phyloP scores from a whole-genome alignment of 2,113 vertebrate species.

The Salvelinus fontinalis region DNA sequence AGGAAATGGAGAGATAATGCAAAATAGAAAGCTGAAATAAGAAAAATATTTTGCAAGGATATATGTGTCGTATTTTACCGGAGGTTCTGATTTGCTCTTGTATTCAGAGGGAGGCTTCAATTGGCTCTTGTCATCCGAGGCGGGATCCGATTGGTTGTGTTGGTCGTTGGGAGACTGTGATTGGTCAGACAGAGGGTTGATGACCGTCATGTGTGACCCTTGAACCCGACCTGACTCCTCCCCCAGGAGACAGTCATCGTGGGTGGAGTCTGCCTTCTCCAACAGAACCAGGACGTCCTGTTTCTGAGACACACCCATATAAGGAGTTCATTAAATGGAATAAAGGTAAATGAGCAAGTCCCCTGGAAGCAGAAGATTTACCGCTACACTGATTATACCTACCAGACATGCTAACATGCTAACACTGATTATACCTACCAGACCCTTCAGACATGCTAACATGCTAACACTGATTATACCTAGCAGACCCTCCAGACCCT shows the following conservation, averaged over 20 bases:
- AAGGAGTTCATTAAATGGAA: neutral
- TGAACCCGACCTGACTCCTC: neutral
- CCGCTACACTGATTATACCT: too few relatives aligned
- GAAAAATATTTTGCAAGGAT: neutral
- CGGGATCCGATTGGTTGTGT: slow-evolving; percentile 15
- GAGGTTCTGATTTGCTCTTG: slow-evolving; percentile 43
- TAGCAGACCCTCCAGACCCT: too few relatives aligned
- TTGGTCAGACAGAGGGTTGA: slow-evolving; percentile 4
- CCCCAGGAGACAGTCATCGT: neutral
- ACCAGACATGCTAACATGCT: too few relatives aligned
- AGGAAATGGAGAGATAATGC: neutral
- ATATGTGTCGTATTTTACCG: slow-evolving; percentile 30
- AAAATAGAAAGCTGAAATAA: neutral
- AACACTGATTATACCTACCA: too few relatives aligned
- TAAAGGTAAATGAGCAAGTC: too few relatives aligned
- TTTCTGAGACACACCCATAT: neutral
- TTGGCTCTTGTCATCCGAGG: slow-evolving; percentile 8
- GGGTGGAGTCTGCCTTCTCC: neutral
- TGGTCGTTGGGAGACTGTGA: neutral
- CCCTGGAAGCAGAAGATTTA: too few relatives aligned
- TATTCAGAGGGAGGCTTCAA: slow-evolving; percentile 47
- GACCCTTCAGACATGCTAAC: too few relatives aligned
- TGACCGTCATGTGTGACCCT: neutral
- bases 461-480: too few relatives aligned
- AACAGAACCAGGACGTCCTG: neutral